Conservation (phyloP, 2,797 vertebrate species). For the Coregonus ussuriensis region DNA sequence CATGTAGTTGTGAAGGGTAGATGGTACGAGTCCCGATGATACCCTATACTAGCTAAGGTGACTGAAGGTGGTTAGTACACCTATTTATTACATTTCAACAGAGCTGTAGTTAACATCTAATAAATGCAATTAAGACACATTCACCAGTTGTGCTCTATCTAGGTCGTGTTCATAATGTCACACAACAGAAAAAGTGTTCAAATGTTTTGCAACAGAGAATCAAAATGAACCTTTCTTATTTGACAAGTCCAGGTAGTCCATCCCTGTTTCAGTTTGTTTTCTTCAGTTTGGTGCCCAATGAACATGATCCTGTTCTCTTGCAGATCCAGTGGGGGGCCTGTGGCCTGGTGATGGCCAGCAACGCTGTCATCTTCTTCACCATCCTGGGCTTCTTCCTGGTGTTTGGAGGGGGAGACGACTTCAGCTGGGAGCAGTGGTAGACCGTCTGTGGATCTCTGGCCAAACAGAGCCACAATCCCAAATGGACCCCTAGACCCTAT, state of each 20-base stretch:
- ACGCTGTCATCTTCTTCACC: conserved; percentile 91
- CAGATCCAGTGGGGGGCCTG: conserved; percentile 97
- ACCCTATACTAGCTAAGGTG: background rate
- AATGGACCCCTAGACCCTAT: background rate
- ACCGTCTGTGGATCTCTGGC: background rate
- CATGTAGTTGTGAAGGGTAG: background rate
- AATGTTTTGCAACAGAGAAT: background rate
- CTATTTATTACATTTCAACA: too few species aligned
- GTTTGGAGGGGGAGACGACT: conserved; percentile 91
- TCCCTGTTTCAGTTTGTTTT: background rate
- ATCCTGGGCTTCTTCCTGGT: conserved; percentile 94
- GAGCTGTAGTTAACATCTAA: too few species aligned
- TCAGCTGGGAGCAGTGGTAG: conserved; percentile 97
- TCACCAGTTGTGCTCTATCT: background rate
- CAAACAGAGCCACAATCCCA: conserved; percentile 9
- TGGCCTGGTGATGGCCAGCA: conserved; percentile 91
- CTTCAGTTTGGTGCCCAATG: background rate
- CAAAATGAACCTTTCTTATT: background rate
- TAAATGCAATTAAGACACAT: too few species aligned
- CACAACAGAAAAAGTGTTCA: background rate
- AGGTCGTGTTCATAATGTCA: background rate
- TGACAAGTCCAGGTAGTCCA: too few species aligned
- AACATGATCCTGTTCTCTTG: conserved; percentile 54
- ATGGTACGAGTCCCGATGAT: background rate
- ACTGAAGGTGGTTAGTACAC: background rate